Conservation (phyloP, 2,113 vertebrate genomes). For the Cyprinodon tularosa region DNA sequence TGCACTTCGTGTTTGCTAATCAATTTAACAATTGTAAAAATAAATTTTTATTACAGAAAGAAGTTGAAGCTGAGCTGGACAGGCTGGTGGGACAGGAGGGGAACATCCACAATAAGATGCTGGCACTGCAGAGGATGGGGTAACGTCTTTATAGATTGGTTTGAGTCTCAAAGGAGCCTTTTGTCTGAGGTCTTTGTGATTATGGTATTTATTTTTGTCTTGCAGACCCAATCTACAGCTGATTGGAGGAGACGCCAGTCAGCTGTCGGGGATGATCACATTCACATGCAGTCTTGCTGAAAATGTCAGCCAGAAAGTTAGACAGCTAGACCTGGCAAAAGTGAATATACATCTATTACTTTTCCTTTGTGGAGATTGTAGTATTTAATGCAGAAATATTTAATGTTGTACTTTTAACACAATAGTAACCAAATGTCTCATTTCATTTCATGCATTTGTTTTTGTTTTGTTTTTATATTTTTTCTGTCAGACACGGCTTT, state of each 20-base stretch:
- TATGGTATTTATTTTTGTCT: constrained; percentile 21
- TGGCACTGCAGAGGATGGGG: constrained; percentile 93
- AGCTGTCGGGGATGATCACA: constrained; percentile 94
- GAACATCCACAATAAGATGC: constrained; percentile 91
- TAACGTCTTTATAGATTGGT: constrained; percentile 68
- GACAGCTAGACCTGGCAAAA: constrained; percentile 97
- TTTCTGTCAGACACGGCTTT: constrained; percentile 88
- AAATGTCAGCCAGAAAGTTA: constrained; percentile 96
- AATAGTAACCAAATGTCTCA: background rate
- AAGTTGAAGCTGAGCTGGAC: constrained; percentile 87
- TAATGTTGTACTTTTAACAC: background rate
- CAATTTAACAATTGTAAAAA: background rate
- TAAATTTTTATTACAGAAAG: constrained; percentile 77
- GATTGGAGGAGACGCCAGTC: constrained; percentile 94
- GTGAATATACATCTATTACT: constrained; percentile 61
- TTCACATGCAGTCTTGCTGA: constrained; percentile 97
- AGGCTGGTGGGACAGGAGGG: constrained; percentile 88
- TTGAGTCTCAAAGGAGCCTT: background rate
- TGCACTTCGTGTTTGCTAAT: background rate
- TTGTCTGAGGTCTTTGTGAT: background rate
- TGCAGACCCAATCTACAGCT: constrained; percentile 92
- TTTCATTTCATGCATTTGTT: too few species aligned
- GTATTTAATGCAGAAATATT: background rate
- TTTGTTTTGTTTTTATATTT: constrained; percentile 2
- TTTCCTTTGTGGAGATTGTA: background rate